phyloP scores from a whole-genome alignment of 2,797 vertebrate genomes.

The Scolopax rusticola region DNA sequence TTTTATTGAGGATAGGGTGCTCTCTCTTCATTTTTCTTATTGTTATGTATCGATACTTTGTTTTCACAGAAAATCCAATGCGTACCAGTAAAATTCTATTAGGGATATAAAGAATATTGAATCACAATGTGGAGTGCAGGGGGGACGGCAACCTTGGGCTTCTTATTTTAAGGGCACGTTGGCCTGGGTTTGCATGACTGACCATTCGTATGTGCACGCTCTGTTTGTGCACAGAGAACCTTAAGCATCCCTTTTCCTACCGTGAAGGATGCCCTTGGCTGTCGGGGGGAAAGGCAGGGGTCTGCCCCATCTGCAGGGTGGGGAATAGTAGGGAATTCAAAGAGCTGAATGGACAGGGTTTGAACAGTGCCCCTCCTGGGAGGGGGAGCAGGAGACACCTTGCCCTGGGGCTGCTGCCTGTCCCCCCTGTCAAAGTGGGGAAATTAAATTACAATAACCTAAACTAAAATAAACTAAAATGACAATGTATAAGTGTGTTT shows the following conservation, averaged over 20 bases:
- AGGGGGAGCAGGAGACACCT: neutral
- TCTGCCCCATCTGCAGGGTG: neutral
- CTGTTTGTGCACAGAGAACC: rapidly evolving
- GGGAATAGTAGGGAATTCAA: neutral
- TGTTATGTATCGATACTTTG: neutral
- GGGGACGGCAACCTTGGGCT: neutral
- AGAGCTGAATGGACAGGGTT: too few species aligned
- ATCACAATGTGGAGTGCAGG: neutral
- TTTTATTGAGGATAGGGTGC: conserved; percentile 3
- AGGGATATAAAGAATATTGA: neutral
- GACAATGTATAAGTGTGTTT: neutral
- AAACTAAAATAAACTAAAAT: neutral
- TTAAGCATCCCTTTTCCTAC: rapidly evolving
- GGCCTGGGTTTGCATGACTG: neutral
- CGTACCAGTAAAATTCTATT: neutral
- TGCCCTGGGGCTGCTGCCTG: neutral
- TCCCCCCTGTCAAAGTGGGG: rapidly evolving
- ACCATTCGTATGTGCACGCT: rapidly evolving
- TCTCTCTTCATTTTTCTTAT: conserved; percentile 6
- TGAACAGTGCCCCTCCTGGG: rapidly evolving
- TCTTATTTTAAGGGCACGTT: neutral
- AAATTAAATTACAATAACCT: neutral
- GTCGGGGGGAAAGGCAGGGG: rapidly evolving
- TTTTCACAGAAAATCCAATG: neutral
- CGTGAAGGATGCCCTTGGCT: rapidly evolving